Percentiles rank a stretch among this genome's conserved stretches.
Evolutionary conservation across 2,113 vertebrate genomes (phyloP).

Genomic region (Carollia perspicillata): DNA sequence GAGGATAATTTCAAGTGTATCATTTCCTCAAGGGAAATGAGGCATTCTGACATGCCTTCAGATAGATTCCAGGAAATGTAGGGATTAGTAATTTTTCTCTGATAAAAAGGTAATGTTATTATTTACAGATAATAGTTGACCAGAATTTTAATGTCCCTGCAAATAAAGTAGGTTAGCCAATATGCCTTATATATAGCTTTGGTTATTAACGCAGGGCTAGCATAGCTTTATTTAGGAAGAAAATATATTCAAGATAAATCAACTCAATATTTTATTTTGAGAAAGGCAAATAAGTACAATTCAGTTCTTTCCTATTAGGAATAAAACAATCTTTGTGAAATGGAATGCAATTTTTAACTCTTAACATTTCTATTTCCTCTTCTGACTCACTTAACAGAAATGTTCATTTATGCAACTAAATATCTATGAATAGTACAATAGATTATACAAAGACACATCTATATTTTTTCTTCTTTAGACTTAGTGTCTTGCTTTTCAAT

Average conservation of each 20-base stretch:
- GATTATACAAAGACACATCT: not conserved
- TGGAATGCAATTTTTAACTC: constrained; percentile 9
- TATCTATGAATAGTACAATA: not conserved
- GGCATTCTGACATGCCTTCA: constrained; percentile 51
- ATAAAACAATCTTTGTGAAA: constrained; percentile 8
- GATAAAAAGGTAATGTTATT: constrained; percentile 69
- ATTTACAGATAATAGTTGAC: constrained; percentile 68
- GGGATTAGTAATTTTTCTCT: constrained; percentile 65
- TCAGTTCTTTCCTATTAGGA: not conserved
- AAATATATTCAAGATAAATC: constrained; percentile 6
- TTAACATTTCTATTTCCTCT: constrained; percentile 33
- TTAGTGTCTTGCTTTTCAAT: not conserved
- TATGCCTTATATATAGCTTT: not conserved
- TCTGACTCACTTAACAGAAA: not conserved
- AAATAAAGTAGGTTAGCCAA: not conserved
- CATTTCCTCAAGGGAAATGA: constrained; percentile 71
- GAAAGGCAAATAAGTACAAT: constrained; percentile 12
- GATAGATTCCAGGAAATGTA: constrained; percentile 58
- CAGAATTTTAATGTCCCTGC: constrained; percentile 72
- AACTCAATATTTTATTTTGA: constrained; percentile 38
- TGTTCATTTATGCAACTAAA: constrained; percentile 1
- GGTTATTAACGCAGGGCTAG: not conserved
- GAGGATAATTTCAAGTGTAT: constrained; percentile 67
- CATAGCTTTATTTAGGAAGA: not conserved
- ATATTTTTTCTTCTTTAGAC: constrained; percentile 29